A percentile compares a stretch with the other conserved stretches of the same genome.
Conservation (phyloP, 2,113 vertebrate genomes). For the Ginglymostoma cirratum region DNA sequence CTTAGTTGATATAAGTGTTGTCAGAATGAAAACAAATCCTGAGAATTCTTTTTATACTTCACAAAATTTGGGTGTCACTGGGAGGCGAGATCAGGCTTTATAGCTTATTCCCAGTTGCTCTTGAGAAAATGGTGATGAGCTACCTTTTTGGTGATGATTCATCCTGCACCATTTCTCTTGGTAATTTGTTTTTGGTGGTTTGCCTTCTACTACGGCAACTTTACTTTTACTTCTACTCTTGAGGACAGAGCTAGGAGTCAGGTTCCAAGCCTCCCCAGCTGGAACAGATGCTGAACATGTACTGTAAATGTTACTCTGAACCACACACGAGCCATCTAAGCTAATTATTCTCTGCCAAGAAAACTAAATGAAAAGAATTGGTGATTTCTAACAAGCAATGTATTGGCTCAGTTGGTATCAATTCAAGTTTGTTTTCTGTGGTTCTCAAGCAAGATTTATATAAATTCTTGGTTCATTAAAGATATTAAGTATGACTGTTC, state of each 20-base stretch:
- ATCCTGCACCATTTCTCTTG: no score
- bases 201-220: not conserved
- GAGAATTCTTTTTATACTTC: not conserved
- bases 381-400: not conserved
- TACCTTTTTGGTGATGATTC: not conserved
- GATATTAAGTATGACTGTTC: not conserved
- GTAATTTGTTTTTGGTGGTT: not conserved
- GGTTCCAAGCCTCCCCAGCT: not conserved
- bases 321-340: not conserved
- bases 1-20: not conserved
- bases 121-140: not conserved
- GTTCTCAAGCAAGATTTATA: not conserved
- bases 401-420: not conserved
- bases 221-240: not conserved
- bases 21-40: not conserved
- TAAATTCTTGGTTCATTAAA: not conserved
- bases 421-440: not conserved
- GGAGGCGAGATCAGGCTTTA: not conserved
- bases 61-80: not conserved
- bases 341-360: not conserved
- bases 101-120: not conserved
- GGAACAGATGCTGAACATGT: not conserved
- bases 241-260: not conserved
- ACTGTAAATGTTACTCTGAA: not conserved
- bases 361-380: not conserved